phyloP scores from a whole-genome alignment of 92 coral and sea anemone species.

The Virgularia gustaviana region DNA sequence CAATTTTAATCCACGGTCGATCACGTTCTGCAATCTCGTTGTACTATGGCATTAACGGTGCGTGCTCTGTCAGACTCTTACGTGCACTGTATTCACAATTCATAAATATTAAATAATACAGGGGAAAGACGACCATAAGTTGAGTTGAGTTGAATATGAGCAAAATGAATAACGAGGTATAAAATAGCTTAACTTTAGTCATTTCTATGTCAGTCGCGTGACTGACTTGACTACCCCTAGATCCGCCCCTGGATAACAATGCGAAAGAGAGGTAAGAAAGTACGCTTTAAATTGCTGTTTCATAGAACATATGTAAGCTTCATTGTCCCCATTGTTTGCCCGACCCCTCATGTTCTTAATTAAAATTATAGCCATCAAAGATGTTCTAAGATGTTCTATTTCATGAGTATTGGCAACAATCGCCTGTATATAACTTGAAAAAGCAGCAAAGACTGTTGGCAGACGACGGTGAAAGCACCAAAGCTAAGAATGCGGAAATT shows the following conservation, averaged over 20 bases:
- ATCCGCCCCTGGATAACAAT: background rate
- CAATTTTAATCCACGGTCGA: no score
- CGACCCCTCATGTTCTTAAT: background rate
- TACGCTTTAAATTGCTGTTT: background rate
- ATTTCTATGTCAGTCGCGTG: no score
- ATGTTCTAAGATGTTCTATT: background rate
- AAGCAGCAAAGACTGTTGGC: background rate
- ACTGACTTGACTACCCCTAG: no score
- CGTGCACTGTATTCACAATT: no score
- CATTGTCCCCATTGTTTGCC: background rate
- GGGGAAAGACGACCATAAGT: no score
- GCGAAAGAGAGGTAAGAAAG: constrained; percentile 6
- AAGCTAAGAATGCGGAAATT: background rate
- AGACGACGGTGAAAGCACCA: background rate
- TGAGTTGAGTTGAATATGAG: no score
- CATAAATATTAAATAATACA: no score
- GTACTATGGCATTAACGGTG: no score
- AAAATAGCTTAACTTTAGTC: no score
- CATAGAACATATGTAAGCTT: background rate
- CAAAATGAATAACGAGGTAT: no score
- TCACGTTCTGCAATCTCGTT: no score
- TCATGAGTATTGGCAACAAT: constrained; percentile 1
- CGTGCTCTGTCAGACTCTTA: no score
- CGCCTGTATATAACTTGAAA: background rate
- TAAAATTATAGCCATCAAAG: background rate